Conservation (phyloP, 2,113 vertebrate genomes). For the Nansenia antarctica region DNA sequence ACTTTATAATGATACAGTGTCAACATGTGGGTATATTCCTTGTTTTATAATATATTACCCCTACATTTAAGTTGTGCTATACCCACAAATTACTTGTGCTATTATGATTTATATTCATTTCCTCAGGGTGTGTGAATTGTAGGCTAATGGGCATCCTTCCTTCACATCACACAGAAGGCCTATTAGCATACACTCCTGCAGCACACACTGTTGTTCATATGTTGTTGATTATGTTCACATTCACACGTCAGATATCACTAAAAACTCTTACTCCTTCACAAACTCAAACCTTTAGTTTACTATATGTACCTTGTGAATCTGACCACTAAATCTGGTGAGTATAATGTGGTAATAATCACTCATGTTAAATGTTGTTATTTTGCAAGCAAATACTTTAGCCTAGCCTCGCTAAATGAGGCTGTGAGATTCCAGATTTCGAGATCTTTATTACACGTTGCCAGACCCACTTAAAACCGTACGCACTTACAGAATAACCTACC, state of each 20-base stretch:
- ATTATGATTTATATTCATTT: not conserved
- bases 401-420: no score
- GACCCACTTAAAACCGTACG: not conserved
- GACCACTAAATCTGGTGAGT: not conserved
- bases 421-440: no score
- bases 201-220: not conserved
- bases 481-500: not conserved
- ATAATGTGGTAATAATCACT: not conserved
- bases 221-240: not conserved
- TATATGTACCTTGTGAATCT: not conserved
- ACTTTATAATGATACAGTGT: not conserved
- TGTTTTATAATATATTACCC: not conserved
- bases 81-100: not conserved
- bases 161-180: not conserved
- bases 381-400: not conserved
- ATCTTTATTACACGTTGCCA: not conserved
- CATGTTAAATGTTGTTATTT: not conserved
- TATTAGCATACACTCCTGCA: not conserved
- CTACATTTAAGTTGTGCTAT: not conserved
- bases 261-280: not conserved
- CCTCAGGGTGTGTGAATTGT: not conserved
- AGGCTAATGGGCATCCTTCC: not conserved
- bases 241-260: not conserved
- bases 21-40: not conserved
- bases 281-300: not conserved